Evolutionary conservation across 2,113 vertebrate genomes (phyloP).

Genomic region (Phodopus roborovskii): DNA sequence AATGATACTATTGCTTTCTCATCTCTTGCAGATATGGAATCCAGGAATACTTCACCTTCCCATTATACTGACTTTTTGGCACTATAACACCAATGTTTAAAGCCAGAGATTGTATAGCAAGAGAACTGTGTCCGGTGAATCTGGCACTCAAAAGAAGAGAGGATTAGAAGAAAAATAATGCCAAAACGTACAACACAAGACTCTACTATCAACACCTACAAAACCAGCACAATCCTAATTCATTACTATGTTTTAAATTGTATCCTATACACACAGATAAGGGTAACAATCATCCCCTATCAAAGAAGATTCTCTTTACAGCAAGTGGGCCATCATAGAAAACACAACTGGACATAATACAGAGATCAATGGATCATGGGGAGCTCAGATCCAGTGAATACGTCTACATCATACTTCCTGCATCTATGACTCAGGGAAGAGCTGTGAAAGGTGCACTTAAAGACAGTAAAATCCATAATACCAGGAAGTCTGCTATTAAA

Average conservation of each 20-base stretch:
- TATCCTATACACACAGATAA: not conserved
- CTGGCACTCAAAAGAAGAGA: not conserved
- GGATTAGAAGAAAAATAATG: conserved; percentile 30
- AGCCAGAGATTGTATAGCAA: not conserved
- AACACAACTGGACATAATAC: not conserved
- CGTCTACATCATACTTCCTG: not conserved
- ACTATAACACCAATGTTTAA: not conserved
- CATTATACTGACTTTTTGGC: not conserved
- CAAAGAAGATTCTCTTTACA: not conserved
- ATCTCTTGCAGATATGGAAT: not conserved
- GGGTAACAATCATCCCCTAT: not conserved
- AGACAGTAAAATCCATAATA: not conserved
- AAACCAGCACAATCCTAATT: not conserved
- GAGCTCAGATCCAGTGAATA: no score
- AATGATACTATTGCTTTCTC: conserved; percentile 7
- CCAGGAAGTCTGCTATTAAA: not conserved
- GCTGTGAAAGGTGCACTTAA: not conserved
- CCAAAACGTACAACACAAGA: not conserved
- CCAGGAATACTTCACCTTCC: not conserved
- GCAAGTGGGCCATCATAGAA: not conserved
- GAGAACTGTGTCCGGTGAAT: not conserved
- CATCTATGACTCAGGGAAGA: not conserved
- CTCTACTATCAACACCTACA: not conserved
- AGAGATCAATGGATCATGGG: not conserved
- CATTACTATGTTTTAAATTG: not conserved